phyloP scores from a whole-genome alignment of 2,113 vertebrate genomes.

The Pituophis catenifer region DNA sequence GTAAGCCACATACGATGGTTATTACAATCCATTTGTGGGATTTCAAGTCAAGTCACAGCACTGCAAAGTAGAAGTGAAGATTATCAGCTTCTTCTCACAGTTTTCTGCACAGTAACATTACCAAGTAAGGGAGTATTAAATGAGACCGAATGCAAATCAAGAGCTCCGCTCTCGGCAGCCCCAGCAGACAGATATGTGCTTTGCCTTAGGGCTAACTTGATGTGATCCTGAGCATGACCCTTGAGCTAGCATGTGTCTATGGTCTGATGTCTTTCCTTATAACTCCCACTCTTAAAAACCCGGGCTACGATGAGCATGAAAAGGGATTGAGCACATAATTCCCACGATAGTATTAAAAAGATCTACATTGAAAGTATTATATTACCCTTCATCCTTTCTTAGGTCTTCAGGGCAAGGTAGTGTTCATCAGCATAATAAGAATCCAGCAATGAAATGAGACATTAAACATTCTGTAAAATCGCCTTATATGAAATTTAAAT shows the following conservation, averaged over 20 bases:
- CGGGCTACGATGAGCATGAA: neutral
- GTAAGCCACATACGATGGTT: neutral
- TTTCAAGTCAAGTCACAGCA: neutral
- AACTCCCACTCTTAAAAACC: neutral
- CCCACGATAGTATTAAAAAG: neutral
- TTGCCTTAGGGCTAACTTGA: neutral
- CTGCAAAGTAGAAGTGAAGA: neutral
- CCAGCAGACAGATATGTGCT: neutral
- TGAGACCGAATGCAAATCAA: neutral
- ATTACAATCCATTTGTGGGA: neutral
- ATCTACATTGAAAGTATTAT: neutral
- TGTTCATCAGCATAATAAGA: neutral
- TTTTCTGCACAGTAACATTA: neutral
- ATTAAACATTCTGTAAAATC: neutral
- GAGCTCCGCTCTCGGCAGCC: neutral
- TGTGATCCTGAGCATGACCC: neutral
- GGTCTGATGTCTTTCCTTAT: neutral
- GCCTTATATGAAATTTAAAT: neutral
- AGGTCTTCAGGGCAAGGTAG: neutral
- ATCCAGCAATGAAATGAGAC: neutral
- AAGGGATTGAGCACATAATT: neutral
- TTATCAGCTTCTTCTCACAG: neutral
- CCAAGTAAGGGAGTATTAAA: neutral
- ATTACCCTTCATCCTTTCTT: neutral
- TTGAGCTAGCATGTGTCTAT: neutral